phyloP scores from a whole-genome alignment of 2,113 vertebrate genomes.

The Myrmecobius fasciatus region DNA sequence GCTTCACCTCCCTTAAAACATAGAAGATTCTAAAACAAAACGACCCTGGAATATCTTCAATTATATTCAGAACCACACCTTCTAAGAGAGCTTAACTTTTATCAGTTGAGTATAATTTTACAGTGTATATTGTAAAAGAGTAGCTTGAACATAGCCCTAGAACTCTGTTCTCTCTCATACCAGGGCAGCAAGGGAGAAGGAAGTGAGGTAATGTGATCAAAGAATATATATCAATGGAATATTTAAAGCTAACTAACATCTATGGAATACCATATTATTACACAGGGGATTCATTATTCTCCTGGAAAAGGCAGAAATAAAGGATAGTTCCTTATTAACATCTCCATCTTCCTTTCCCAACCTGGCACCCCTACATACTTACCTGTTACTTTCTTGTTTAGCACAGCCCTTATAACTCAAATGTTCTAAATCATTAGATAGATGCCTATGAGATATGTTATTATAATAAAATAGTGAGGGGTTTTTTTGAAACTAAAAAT shows the following conservation, averaged over 20 bases:
- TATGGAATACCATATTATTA: constrained; percentile 49
- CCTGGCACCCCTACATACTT: background rate
- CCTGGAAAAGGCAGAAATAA: constrained; percentile 17
- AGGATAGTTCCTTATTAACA: constrained; percentile 28
- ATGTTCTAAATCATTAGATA: constrained; percentile 73
- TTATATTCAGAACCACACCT: constrained; percentile 72
- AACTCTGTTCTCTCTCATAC: constrained; percentile 21
- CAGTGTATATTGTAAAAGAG: constrained; percentile 46
- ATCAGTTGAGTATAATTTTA: constrained; percentile 76
- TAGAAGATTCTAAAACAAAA: constrained; percentile 71
- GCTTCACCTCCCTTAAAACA: constrained; percentile 52
- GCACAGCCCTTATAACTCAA: constrained; percentile 57
- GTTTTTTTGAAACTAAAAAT: constrained; percentile 7
- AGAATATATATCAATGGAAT: constrained; percentile 3
- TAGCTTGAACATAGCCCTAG: constrained; percentile 18
- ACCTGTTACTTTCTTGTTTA: constrained; percentile 38
- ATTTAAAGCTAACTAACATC: constrained; percentile 46
- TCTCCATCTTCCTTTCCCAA: constrained; percentile 8
- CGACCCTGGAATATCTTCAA: constrained; percentile 76
- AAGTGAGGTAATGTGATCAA: constrained; percentile 36
- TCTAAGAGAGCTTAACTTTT: constrained; percentile 70
- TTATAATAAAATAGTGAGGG: constrained; percentile 50
- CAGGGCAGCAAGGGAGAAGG: background rate
- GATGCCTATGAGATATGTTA: background rate
- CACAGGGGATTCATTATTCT: constrained; percentile 23